Percentiles rank a stretch among this genome's conserved stretches.
phyloP scores from a whole-genome alignment of 2,888 invertebrate species.

The Listrodromus nycthemerus region DNA sequence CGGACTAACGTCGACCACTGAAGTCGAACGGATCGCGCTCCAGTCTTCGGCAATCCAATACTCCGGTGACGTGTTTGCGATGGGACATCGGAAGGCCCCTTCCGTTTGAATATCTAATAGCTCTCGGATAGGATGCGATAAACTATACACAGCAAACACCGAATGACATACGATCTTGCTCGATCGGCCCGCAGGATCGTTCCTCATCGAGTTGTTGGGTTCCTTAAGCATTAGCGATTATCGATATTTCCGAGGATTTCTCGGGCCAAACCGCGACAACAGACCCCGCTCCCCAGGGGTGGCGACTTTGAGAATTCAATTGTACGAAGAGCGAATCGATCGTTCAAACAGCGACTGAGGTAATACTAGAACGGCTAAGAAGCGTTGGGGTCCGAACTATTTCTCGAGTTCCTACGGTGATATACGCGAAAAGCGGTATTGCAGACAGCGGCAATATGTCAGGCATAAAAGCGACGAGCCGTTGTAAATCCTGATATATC shows the following conservation, averaged over 20 bases:
- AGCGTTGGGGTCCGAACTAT: slow-evolving; percentile 15
- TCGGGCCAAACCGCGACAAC: slow-evolving; percentile 9
- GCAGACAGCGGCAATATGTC: slow-evolving; percentile 60
- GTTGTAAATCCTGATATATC: slow-evolving; percentile 67
- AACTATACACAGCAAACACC: slow-evolving; percentile 14
- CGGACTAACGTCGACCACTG: not conserved
- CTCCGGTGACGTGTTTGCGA: slow-evolving; percentile 40
- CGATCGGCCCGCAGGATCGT: slow-evolving; percentile 51
- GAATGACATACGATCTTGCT: slow-evolving; percentile 66
- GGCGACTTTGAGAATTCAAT: slow-evolving; percentile 62
- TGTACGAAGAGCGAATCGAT: slow-evolving; percentile 56
- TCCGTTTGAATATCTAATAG: slow-evolving; percentile 44
- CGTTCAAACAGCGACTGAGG: slow-evolving; percentile 58
- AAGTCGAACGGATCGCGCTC: slow-evolving; percentile 21
- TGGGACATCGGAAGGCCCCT: slow-evolving; percentile 22
- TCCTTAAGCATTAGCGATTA: slow-evolving; percentile 58
- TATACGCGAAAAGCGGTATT: slow-evolving; percentile 33
- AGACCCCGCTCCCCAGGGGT: not conserved
- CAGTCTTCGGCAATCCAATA: not conserved
- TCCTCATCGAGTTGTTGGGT: slow-evolving; percentile 28
- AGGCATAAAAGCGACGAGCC: slow-evolving; percentile 59
- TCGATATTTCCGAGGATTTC: slow-evolving; percentile 57
- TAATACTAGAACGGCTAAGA: slow-evolving; percentile 49
- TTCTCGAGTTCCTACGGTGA: slow-evolving; percentile 43
- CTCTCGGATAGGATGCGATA: not conserved